phyloP scores from a whole-genome alignment of 2,797 vertebrate species.

The Gobio occitaniae region DNA sequence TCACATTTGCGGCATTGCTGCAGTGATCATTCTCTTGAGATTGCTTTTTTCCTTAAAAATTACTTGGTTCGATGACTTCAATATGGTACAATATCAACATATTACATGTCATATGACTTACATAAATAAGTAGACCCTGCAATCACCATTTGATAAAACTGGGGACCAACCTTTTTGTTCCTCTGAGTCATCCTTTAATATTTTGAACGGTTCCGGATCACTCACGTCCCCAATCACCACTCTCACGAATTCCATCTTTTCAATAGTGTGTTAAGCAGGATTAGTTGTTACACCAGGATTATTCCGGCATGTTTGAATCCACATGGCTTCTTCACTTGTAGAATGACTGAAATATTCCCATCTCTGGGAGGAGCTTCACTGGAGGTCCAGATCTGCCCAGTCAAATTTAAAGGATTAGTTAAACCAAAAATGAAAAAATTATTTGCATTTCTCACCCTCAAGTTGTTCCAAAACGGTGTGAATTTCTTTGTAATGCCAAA shows the following conservation, averaged over 20 bases:
- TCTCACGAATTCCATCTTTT: not conserved
- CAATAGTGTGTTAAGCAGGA: not conserved
- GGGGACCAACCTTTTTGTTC: not conserved
- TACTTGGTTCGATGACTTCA: not conserved
- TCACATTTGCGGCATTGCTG: not conserved
- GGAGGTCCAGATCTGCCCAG: not conserved
- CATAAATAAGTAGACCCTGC: not conserved
- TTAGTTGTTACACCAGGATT: not conserved
- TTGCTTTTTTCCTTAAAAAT: not conserved
- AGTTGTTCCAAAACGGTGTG: too few relatives aligned
- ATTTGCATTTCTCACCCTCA: not conserved
- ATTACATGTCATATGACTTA: not conserved
- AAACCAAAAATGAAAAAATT: not conserved
- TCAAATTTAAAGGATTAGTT: not conserved
- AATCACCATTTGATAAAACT: not conserved
- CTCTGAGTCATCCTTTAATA: not conserved
- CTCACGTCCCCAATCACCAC: conserved; percentile 15
- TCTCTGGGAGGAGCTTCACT: not conserved
- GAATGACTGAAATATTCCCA: not conserved
- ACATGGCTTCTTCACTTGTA: not conserved
- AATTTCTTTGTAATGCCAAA: too few relatives aligned
- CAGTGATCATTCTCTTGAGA: too few relatives aligned
- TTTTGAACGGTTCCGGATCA: conserved; percentile 8
- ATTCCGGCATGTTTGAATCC: not conserved
- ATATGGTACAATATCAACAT: not conserved